Evolutionary conservation across 2,113 vertebrate genomes (phyloP), one percentile per base, ranked within the genome.

Genomic region (Rhinolophus sinicus): DNA sequence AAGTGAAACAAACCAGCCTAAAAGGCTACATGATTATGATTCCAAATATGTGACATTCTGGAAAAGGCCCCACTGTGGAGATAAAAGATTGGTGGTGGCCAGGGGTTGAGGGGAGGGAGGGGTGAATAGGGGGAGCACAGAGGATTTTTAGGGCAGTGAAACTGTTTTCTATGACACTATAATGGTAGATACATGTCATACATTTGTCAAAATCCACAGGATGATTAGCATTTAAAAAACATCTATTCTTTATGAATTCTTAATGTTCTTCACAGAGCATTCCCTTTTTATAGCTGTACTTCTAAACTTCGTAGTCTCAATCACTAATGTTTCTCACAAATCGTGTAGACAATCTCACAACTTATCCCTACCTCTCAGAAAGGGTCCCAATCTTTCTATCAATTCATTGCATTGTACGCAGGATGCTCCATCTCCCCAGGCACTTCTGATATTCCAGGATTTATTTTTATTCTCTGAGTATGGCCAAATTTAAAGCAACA

Each of bases 381-480:
- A 96, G 62, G 80, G 65, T 13, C 33, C 58, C 56, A 72, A 69
- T 86, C 28, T 81, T 85, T 85, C 65, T 10, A 76, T 22, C 58
- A 80, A 60, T 50, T 90, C 67, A 85, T 15, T 87, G 38, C 44
- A 64, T 0, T 40, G 26, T 44, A 64, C 72, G 22, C 24, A 82
- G 47, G 69, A 82, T 69, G n/a, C 72, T 52, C 52, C 21, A 83
- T 30, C 44, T 87, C 72, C 93, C 52, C 7, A 69, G 72, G 87
- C 12, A 70, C 12, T 70, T 87, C 54, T 91, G 47, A 78, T 65
- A 83, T n/a, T 77, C 8, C 13, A 73, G 38, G 22, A 85, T 80
- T 92, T 87, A 93, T 65, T 82, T 81, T 44, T 91, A 78, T 73
- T 90, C 80, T 88, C 35, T 72, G 76, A 56, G 40, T 67, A 72